Evolutionary conservation across 2,888 invertebrate genomes (phyloP), one percentile per base, ranked within the genome.

Genomic region (Apotomis turbidana): DNA sequence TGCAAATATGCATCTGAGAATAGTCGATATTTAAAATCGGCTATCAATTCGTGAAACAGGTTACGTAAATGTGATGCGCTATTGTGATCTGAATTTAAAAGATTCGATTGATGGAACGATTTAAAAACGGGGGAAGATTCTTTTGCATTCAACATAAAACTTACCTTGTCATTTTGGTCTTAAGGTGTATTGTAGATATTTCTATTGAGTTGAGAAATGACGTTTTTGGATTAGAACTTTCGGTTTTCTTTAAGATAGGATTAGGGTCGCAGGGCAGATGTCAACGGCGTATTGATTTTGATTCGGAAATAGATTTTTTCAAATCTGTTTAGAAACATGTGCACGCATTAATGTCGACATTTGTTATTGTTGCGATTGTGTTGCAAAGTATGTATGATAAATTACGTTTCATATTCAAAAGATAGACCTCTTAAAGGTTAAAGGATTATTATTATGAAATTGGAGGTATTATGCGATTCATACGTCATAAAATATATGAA

Each of bases 31-130:
- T 91, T 88, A 88, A 89, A 89, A 91, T 91, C 84, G 81, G 80
- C 87, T 87, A 91, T 93, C 91, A 91, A 93, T 93, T 86, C 88
- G 86, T 86, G 85, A 90, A 93, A 93, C 93, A 90, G 93, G 93
- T 93, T 93, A 90, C 85, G 88, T 85, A 87, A 85, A 80, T 87
- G 85, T 83, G 87, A 86, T 84, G 84, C 80, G 79, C 79, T 84
- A 85, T 90, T 90, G 89, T 88, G 76, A 75, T 76, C 76, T 76
- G 71, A 69, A 73, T 73, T 74, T 76, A 76, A 74, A 73, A 72
- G 71, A 71, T 71, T 71, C 67, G 64, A 68, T 71, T 71, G 67
- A 67, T 68, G 52, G 41, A 46, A 57, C 44, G 55, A 55, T 15
- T 46, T 13, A n/a, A 27, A 27, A 44, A 44, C 13, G 51, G 3